A percentile compares a stretch with the other conserved stretches of the same genome.
Conservation (phyloP, 2,797 vertebrate genomes). For the Pempheris klunzingeri region DNA sequence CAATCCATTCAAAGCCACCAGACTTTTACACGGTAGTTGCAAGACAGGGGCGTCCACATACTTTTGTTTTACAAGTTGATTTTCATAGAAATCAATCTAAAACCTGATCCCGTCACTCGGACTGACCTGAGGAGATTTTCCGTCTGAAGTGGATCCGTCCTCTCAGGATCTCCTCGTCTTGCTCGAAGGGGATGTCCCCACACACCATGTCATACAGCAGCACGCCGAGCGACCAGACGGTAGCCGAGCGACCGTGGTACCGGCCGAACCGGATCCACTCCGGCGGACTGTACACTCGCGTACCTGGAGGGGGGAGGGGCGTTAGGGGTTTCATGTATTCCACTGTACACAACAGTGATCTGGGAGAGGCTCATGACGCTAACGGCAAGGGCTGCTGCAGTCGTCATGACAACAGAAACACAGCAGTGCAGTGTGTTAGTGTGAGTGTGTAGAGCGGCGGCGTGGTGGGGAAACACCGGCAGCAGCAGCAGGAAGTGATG, state of each 20-base stretch:
- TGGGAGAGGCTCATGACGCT: neutral
- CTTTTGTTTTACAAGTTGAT: neutral
- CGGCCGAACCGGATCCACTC: conserved; percentile 94
- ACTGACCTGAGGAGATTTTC: conserved; percentile 90
- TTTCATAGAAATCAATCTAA: neutral
- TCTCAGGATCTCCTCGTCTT: conserved; percentile 93
- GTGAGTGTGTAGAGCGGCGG: no score
- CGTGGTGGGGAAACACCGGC: neutral
- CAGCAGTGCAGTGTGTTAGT: neutral
- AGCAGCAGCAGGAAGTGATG: neutral
- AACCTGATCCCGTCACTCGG: neutral
- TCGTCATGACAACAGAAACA: neutral
- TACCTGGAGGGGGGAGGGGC: conserved; percentile 80
- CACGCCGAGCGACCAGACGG: conserved; percentile 94
- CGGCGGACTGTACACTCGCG: conserved; percentile 94
- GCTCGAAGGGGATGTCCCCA: conserved; percentile 95
- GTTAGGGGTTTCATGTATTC: neutral
- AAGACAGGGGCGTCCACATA: neutral
- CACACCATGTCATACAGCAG: conserved; percentile 96
- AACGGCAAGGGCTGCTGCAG: neutral
- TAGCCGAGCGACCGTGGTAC: conserved; percentile 94
- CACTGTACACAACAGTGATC: no score
- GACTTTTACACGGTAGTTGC: no score
- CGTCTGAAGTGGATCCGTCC: conserved; percentile 90
- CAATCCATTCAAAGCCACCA: no score